Base-by-base conservation (phyloP, 2,797 vertebrate genomes). In the Pangasius sanitwongsei region DNA sequence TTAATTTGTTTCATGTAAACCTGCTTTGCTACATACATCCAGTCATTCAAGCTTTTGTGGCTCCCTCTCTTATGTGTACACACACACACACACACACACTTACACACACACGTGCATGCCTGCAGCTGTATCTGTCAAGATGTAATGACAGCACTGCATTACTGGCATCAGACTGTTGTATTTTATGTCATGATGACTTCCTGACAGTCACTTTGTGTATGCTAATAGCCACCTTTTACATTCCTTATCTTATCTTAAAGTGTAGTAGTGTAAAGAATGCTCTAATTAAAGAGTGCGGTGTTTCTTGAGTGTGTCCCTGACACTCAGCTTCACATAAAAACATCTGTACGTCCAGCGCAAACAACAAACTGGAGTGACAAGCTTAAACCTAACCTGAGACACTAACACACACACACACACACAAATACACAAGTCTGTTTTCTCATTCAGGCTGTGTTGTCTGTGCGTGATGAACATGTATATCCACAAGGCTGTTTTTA, bases 81-180 rank as follows among this genome's bases (percentile, higher is more conserved):
- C 37, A 41, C 78, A 81, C 53, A 69, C 63, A 53, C 55, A 23
- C 80, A 20, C 55, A 82, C 80, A 82, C 53, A 61, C 55, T 59
- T 15, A 74, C 20, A 53, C 31, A 75, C 85, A 28, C 70, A 59
- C 31, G n/a, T 53, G 74, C 25, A 12, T 31, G 11, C 44, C n/a
- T 57, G 44, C 20, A 50, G 41, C 57, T 65, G 23, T 61, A 55
- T 59, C 31, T 72, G 37, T 87, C 61, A n/a, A 25, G 5, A 16
- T 23, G n/a, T 53, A 57, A 37, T 34, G 18, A 28, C 41, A 74
- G 41, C 34, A 61, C 50, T 18, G n/a, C 12, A 16, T 75, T 61
- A 8, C 55, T 83, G 78, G 13, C 23, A 18, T n/a, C 31, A 2
- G 53, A 12, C 63, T 59, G 48, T 59, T 72, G 80, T 74, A 15